Base-by-base conservation (phyloP, 2,797 vertebrate species). In the Enteromius fasciolatus region DNA sequence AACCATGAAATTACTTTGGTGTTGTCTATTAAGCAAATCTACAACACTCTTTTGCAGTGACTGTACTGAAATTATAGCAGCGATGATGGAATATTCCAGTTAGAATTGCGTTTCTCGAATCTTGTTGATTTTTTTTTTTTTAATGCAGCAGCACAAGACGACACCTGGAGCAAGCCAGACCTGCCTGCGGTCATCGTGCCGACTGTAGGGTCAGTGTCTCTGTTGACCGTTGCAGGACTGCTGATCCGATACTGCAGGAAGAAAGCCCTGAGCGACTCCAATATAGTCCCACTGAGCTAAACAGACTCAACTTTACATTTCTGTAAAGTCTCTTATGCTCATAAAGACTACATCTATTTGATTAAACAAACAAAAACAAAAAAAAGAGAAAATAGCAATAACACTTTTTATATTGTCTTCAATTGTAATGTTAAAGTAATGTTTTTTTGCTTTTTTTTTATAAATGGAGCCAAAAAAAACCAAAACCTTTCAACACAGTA, bases 191-290 rank as follows among this genome's bases (percentile, higher is more conserved):
- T 15, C 61, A 46, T 81, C 3, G 1, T 85, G 69, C 78, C 83
- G 12, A 41, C 67, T 7, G 68, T 20, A 54, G 68, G 78, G 18
- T 85, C 54, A 1, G 18, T 81, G 31, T 83, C 83, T 0, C 50
- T 87, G n/a, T 23, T 85, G 81, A 78, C 83, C 1, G 52, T 41
- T 36, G 50, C 63, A 14, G 59, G 15, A 14, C 25, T 83, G 33
- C 28, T 85, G 39, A 46, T 83, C 10, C 73, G 50, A 44, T 17
- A 68, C 46, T 74, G 46, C 48, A 75, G 74, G 50, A 81, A 39
- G 33, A 39, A 75, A 73, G 17, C 11, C 41, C 64, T 11, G n/a
- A 41, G 18, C 20, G 1, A 1, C 25, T 63, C 77, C n/a, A 2
- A 2, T 33, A 28, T 64, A 44, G 18, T 59, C n/a, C 0, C 18